phyloP scores from a whole-genome alignment of 2,888 invertebrate species.

The Furcula furcula region DNA sequence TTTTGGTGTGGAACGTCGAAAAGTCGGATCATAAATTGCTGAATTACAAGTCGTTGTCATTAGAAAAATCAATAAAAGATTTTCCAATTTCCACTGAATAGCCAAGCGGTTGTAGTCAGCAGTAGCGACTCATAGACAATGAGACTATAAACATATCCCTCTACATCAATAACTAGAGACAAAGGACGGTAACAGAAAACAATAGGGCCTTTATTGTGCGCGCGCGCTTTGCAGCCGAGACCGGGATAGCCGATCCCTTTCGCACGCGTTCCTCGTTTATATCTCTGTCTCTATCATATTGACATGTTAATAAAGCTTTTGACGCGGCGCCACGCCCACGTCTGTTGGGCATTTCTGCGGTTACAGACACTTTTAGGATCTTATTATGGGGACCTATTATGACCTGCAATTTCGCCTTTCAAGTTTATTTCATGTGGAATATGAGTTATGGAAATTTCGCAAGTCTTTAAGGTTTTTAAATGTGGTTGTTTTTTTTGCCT shows the following conservation, averaged over 20 bases:
- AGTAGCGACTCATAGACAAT: slow-evolving; percentile 42
- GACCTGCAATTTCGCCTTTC: slow-evolving; percentile 21
- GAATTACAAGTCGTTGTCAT: too few species aligned
- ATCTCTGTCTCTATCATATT: slow-evolving; percentile 44
- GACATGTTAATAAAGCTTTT: slow-evolving; percentile 65
- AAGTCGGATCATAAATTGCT: too few species aligned
- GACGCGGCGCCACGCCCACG: slow-evolving; percentile 47
- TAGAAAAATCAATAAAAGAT: not conserved
- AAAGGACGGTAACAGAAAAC: slow-evolving; percentile 56
- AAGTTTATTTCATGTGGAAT: slow-evolving; percentile 11
- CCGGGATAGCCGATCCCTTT: slow-evolving; percentile 33
- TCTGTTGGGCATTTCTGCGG: slow-evolving; percentile 28
- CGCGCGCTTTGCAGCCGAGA: slow-evolving; percentile 47
- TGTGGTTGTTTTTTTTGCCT: too few species aligned
- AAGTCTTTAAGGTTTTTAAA: not conserved
- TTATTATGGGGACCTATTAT: slow-evolving; percentile 21
- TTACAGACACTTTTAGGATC: slow-evolving; percentile 24
- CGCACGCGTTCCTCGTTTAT: slow-evolving; percentile 27
- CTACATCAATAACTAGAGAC: slow-evolving; percentile 47
- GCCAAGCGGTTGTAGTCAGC: slow-evolving; percentile 17
- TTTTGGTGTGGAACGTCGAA: too few species aligned
- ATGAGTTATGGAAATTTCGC: not conserved
- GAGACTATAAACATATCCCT: slow-evolving; percentile 38
- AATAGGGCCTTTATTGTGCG: slow-evolving; percentile 50
- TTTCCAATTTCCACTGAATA: not conserved